Conservation (phyloP, 2,113 vertebrate genomes). For the Gallinago jamesoni region DNA sequence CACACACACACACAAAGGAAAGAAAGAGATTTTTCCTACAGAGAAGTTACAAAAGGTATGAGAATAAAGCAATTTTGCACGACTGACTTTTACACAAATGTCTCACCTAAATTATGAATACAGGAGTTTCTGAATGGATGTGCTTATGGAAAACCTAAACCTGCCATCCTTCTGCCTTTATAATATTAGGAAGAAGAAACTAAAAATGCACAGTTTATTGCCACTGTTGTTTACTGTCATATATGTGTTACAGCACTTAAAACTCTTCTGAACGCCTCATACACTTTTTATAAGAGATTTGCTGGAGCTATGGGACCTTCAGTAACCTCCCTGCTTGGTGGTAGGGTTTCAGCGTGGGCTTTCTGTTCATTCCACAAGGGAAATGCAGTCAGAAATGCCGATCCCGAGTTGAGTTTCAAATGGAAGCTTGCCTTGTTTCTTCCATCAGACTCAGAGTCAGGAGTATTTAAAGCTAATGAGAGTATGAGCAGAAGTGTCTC, state of each 20-base stretch:
- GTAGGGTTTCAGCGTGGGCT: neutral
- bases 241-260: neutral
- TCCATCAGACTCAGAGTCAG: neutral
- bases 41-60: neutral
- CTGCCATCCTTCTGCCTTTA: neutral
- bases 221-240: neutral
- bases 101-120: neutral
- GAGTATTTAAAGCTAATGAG: neutral
- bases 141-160: neutral
- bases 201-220: neutral
- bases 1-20: neutral
- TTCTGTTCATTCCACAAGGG: neutral
- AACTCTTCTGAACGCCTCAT: neutral
- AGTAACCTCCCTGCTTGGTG: neutral
- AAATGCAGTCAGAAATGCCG: neutral
- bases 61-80: neutral
- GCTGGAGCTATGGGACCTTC: neutral
- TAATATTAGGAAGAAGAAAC: neutral
- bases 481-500: neutral
- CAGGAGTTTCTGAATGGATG: neutral
- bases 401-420: neutral
- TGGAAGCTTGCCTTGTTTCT: neutral
- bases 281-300: neutral
- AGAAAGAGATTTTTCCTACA: neutral
- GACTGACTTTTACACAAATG: neutral